These are phyloP conservation scores for Eospalax fontanierii DNA, from an alignment of 2,797 vertebrate species.

Conservation along the genomic window DNA sequence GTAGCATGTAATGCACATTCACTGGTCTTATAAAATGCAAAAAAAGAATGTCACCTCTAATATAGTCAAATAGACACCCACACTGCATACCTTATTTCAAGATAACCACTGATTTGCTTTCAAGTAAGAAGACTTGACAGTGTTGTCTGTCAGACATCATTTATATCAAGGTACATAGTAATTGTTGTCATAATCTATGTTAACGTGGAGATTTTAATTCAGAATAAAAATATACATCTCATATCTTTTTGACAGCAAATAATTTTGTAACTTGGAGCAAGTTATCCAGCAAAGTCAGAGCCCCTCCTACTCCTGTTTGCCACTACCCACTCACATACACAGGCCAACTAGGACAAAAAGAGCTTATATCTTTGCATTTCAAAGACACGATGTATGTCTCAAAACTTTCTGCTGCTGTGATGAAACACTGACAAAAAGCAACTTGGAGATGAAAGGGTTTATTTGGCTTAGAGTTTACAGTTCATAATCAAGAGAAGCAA, in stretches of 20 bases:
- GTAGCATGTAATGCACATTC: background rate
- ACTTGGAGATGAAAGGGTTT: too few relatives aligned
- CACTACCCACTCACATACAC: background rate
- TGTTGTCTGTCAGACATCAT: background rate
- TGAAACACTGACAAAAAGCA: too few relatives aligned
- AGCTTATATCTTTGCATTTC: background rate
- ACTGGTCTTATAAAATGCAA: too few relatives aligned
- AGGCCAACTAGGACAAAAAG: background rate
- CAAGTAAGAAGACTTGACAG: background rate
- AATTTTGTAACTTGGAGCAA: background rate
- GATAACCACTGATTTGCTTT: background rate
- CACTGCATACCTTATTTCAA: background rate
- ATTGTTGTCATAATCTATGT: background rate
- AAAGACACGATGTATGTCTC: background rate
- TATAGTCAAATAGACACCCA: background rate
- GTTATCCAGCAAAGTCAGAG: background rate
- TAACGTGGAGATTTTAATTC: background rate
- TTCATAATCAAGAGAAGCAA: too few relatives aligned
- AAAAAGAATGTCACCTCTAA: background rate
- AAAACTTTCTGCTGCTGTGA: background rate
- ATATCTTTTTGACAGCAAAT: background rate
- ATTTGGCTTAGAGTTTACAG: too few relatives aligned
- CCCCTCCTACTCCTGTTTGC: too few relatives aligned
- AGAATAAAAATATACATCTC: background rate
- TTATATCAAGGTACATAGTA: background rate